A percentile compares a stretch with the other conserved stretches of the same genome.
Conservation (phyloP, 2,888 invertebrate species). For the Hirtodrosophila alboralis region DNA sequence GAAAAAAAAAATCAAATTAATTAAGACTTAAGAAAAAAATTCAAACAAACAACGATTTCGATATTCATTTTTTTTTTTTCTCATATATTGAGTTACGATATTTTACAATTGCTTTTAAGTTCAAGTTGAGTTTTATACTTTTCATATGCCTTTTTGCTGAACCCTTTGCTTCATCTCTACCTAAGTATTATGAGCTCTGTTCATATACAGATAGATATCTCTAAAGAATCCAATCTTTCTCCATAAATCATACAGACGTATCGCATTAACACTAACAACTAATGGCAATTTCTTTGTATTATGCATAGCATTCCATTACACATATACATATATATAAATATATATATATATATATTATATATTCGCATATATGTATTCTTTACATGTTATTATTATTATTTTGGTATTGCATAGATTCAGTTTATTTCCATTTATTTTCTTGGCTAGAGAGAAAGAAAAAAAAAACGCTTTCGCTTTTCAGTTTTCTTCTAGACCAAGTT, state of each 20-base stretch:
- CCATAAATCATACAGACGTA: constrained; percentile 36
- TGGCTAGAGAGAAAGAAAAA: constrained; percentile 35
- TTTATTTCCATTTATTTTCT: constrained; percentile 15
- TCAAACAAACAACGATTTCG: constrained; percentile 43
- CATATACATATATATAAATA: constrained; percentile 27
- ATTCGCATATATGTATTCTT: constrained; percentile 32
- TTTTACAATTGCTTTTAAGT: constrained; percentile 72
- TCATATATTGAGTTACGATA: constrained; percentile 40
- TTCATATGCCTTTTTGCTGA: constrained; percentile 24
- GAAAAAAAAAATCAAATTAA: too few species aligned
- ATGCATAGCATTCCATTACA: constrained; percentile 51
- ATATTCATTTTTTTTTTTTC: constrained; percentile 34
- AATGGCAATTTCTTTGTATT: constrained; percentile 76
- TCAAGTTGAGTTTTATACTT: constrained; percentile 39
- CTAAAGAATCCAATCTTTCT: constrained; percentile 5
- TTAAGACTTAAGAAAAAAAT: too few species aligned
- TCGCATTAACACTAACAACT: constrained; percentile 76
- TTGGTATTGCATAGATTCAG: constrained; percentile 42
- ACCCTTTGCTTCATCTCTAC: constrained; percentile 24
- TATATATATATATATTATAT: constrained; percentile 29
- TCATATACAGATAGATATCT: constrained; percentile 30
- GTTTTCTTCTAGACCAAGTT: constrained; percentile 38
- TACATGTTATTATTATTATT: constrained; percentile 27
- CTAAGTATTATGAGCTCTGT: constrained; percentile 30
- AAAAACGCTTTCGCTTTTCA: constrained; percentile 34